Conservation (phyloP, 2,797 vertebrate species). For the Paguma larvata region DNA sequence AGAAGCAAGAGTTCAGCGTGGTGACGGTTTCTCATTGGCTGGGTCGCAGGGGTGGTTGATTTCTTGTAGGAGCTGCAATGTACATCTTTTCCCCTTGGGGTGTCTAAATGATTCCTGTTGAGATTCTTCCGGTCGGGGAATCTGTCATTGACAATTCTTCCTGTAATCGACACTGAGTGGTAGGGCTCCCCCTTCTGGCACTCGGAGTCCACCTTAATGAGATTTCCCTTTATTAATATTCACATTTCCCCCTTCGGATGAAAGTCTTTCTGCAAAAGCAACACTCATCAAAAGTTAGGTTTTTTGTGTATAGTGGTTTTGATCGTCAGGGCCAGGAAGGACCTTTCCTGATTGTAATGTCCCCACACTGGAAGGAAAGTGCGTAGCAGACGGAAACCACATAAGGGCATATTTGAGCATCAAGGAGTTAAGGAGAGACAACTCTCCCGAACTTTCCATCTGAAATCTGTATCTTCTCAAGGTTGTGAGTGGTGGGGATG, state of each 20-base stretch:
- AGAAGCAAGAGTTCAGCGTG: not conserved
- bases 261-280: not conserved
- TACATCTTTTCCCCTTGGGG: not conserved
- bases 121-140: not conserved
- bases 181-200: not conserved
- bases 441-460: not conserved
- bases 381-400: not conserved
- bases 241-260: not conserved
- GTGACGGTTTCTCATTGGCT: not conserved
- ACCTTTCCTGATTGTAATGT: not conserved
- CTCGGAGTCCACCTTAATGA: not conserved
- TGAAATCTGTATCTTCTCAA: not conserved
- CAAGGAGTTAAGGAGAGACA: not conserved
- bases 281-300: not conserved
- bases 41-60: not conserved
- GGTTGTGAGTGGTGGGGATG: not conserved
- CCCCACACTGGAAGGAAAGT: not conserved
- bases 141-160: not conserved
- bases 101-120: not conserved
- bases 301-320: not conserved
- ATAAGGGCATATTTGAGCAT: not conserved
- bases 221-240: not conserved
- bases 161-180: not conserved
- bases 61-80: not conserved
- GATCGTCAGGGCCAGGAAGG: not conserved